Base-by-base conservation (phyloP, 2,113 vertebrate genomes). In the Forbesichthys papilliferus region DNA sequence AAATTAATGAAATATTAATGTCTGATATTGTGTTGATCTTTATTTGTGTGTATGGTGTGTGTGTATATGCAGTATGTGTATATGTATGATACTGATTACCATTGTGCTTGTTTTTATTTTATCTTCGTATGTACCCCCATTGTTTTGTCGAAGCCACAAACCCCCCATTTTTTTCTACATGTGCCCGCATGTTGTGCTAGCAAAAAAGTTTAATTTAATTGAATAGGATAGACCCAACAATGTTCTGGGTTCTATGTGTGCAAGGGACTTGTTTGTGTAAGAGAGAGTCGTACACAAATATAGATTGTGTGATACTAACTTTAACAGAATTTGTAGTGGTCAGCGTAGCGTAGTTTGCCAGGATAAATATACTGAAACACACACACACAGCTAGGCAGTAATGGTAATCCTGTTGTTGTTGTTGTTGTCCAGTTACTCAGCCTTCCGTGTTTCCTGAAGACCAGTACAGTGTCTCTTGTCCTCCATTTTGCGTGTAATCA, bases 271-370 rank as follows among this genome's bases (percentile, higher is more conserved):
- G 12, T 66, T 65, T 57, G 53, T 63, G 61, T 74, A 60, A 55
- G 67, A 27, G 16, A 67, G 71, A 67, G 36, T 8, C 48, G 68
- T 63, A 8, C 33, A 61, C 27, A 53, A n/a, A 12, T 18, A 68
- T 66, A 66, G 68, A 72, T 71, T 70, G 20, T 20, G 20, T 18
- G n/a, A 27, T 66, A 84, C 33, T 49, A 61, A 68, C 79, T 71
- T 82, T 89, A 90, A 86, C 68, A 66, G 85, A 86, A 91, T 92
- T 90, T 85, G 82, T 71, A 72, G 62, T 61, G 10, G 77, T 86
- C 81, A 84, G 81, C 57, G 0, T 11, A 63, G 78, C 78, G 67
- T 1, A 5, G 83, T 77, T 87, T 42, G 7, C 61, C 0, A 7
- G 83, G 75, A 84, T 89, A 77, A 88, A 84, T 62, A 70, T 49